Base-by-base conservation (phyloP, 2,113 vertebrate genomes). In the Numenius arquata region DNA sequence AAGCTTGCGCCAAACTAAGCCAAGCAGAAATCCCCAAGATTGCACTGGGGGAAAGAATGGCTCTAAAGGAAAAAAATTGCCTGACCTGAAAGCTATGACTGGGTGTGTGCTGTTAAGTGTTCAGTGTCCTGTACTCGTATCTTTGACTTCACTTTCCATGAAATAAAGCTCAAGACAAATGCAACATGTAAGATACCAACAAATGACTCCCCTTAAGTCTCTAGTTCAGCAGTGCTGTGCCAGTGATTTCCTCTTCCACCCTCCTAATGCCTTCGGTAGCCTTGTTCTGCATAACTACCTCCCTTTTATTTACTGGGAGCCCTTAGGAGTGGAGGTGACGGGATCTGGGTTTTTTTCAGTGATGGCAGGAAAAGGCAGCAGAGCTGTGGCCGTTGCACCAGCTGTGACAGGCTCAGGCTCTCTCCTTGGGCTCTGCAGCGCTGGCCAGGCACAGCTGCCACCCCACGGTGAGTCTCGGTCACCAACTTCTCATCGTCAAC, bases 361-460 rank as follows among this genome's bases (percentile, higher is more conserved):
- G 38, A 38, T 12, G 36, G 27, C 38, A 66, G 58, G 5, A n/a
- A 8, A 21, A 47, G 40, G 18, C 12, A 26, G 47, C 52, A 55
- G 18, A 12, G 62, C 58, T 67, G 62, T 32, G 75, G 52, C 27
- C 19, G 4, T 0, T 55, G 77, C 59, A 52, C 11, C 26, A 29
- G 48, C n/a, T 11, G 0, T 7, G n/a, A 20, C 6, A 20, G 1
- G 16, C 71, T 43, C 52, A 5, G 38, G 70, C 68, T 71, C 38
- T 20, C 48, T 32, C 29, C n/a, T 41, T 1, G 0, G 16, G n/a
- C 58, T 52, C 67, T 23, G 66, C 4, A 1, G 52, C 0, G 1
- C 52, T 62, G 89, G 34, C 43, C 3, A 6, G 62, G 53, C 65
- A 66, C 19, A 88, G 77, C 36, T 53, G 48, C 34, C 45, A 41